Evolutionary conservation across 2,797 vertebrate genomes (phyloP).

Genomic region (Neomorphus geoffroyi): DNA sequence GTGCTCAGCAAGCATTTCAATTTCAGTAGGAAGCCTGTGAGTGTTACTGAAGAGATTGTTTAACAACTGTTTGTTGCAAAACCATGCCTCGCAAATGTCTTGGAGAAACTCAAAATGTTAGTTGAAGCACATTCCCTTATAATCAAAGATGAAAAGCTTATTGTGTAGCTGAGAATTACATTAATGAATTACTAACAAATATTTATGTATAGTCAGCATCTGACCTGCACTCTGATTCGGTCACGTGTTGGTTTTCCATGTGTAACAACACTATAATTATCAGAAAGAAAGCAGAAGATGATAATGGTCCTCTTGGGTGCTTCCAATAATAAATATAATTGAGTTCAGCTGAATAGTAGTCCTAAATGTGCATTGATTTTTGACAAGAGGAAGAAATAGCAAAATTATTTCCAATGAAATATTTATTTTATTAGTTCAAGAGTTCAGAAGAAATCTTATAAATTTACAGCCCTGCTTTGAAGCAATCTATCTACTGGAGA

Average conservation of each 20-base stretch:
- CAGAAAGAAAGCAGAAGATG: not conserved
- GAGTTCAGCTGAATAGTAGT: not conserved
- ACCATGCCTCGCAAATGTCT: too few species aligned
- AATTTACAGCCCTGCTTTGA: not conserved
- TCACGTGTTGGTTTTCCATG: not conserved
- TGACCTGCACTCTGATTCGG: not conserved
- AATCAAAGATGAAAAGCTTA: not conserved
- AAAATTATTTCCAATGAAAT: slow-evolving; percentile 22
- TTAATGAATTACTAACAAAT: not conserved
- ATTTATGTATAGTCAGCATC: not conserved
- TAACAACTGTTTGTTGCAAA: not conserved
- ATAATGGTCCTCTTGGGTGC: not conserved
- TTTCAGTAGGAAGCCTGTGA: not conserved
- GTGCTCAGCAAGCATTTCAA: not conserved
- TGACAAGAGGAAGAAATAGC: not conserved
- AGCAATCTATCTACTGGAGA: not conserved
- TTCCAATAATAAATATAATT: slow-evolving; percentile 22
- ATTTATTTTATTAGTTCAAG: slow-evolving; percentile 1
- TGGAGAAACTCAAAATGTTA: not conserved
- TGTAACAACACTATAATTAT: not conserved
- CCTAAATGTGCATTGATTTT: not conserved
- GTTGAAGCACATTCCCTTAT: not conserved
- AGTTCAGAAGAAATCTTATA: not conserved
- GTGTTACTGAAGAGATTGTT: not conserved
- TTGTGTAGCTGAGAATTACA: not conserved